These are phyloP conservation scores for Acipenser ruthenus DNA, from an alignment of 2,797 vertebrate species.

Conservation along the genomic window DNA sequence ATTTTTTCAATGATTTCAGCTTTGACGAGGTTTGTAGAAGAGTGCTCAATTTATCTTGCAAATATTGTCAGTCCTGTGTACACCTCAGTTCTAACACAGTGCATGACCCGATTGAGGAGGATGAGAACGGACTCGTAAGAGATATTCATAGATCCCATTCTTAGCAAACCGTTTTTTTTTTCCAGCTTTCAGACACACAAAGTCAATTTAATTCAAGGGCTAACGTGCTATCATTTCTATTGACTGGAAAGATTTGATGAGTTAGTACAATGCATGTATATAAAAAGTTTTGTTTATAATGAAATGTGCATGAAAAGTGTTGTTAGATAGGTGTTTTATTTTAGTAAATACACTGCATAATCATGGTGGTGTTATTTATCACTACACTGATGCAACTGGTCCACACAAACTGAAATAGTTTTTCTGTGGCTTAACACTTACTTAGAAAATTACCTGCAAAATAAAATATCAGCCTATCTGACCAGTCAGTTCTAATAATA, in stretches of 20 bases:
- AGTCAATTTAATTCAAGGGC: too few species aligned
- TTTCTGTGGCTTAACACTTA: too few species aligned
- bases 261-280: slow-evolving; percentile 8
- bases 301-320: not conserved
- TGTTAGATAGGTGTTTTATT: not conserved
- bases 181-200: too few species aligned
- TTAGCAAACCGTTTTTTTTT: slow-evolving; percentile 32
- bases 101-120: slow-evolving; percentile 68
- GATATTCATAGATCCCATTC: slow-evolving; percentile 61
- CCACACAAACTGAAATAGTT: too few species aligned
- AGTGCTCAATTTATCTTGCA: slow-evolving; percentile 80
- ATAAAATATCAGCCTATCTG: too few species aligned
- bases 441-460: too few species aligned
- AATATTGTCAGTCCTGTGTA: slow-evolving; percentile 69
- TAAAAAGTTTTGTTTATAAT: not conserved
- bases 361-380: too few species aligned
- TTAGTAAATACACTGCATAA: too few species aligned
- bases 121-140: slow-evolving; percentile 69
- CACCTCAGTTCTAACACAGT: slow-evolving; percentile 62
- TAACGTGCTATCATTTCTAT: too few species aligned
- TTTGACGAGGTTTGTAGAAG: slow-evolving; percentile 68
- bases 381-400: too few species aligned
- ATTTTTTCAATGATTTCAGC: slow-evolving; percentile 75
- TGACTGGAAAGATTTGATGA: too few species aligned
- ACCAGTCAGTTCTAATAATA: too few species aligned